Evolutionary conservation across 2,888 invertebrate species (phyloP).

Genomic region (Lottia scabra): DNA sequence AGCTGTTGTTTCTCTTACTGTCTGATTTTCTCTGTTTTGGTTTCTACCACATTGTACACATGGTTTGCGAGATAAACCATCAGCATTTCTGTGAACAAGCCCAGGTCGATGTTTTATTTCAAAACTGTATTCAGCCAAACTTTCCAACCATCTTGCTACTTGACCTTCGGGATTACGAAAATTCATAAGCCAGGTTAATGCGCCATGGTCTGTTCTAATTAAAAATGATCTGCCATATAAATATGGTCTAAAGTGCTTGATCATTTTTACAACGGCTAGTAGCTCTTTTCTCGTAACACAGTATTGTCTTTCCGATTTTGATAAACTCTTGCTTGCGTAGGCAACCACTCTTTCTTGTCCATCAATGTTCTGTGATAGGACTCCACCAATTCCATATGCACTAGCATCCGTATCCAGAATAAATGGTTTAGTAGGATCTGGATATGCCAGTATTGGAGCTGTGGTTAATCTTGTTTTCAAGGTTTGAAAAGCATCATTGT

Average conservation of each 20-base stretch:
- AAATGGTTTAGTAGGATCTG: conserved; percentile 21
- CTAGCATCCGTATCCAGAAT: conserved; percentile 43
- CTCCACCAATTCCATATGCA: conserved; percentile 34
- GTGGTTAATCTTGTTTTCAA: conserved; percentile 21
- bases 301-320: conserved; percentile 27
- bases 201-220: conserved; percentile 41
- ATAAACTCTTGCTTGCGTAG: conserved; percentile 32
- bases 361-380: conserved; percentile 35
- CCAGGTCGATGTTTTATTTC: conserved; percentile 23
- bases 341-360: conserved; percentile 37
- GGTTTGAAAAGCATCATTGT: conserved; percentile 26
- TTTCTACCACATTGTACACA: conserved; percentile 10
- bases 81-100: conserved; percentile 21
- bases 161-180: conserved; percentile 31
- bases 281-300: conserved; percentile 34
- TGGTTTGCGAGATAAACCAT: conserved; percentile 18
- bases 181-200: conserved; percentile 32
- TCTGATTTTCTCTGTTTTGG: background rate
- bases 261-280: conserved; percentile 32
- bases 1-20: too few relatives aligned
- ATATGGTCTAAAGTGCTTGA: conserved; percentile 39
- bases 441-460: conserved; percentile 30
- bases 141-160: conserved; percentile 27
- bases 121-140: conserved; percentile 22
- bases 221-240: conserved; percentile 33